Base-by-base conservation (phyloP, 2,797 vertebrate species). In the Atherinosoma microstoma region DNA sequence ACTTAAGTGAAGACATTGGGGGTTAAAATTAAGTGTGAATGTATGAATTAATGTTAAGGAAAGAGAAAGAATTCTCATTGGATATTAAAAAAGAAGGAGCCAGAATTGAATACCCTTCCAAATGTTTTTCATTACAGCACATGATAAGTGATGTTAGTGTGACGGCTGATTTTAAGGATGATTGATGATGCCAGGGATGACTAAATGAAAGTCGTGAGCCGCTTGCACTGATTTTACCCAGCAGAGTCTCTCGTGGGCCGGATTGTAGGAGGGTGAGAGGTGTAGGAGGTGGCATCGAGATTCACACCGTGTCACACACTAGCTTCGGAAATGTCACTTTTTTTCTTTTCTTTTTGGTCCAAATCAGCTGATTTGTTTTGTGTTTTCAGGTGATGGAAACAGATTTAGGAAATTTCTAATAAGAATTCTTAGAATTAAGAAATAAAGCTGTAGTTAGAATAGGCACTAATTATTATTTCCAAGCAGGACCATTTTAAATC, bases 241-340 rank as follows among this genome's bases (percentile, higher is more conserved):
- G 76, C 73, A 77, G 82, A 77, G 73, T 71, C 79, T 75, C 36
- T 66, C 16, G 86, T 87, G 84, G 89, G 89, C 80, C 27, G 79
- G 63, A 59, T 7, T n/a, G 87, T 88, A 54, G 89, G 91, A 88
- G 82, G 88, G 88, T 89, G 89, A 90, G 85, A 92, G 88, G 80
- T 86, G 89, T 88, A 77, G 89, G 89, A 89, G 87, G 89, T 79
- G 88, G 65, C 82, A 58, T 73, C 2, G 20, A 82, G 76, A 87
- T 84, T 83, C 83, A 84, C 88, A 82, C 80, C 38, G 34, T 87
- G 87, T 90, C 87, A 88, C 80, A 81, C 80, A 84, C 84, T 70
- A 51, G 66, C 82, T 68, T 76, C 30, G 35, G 76, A 90, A 80
- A 88, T 83, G 78, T 83, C 87, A 78, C 82, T 64, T 82, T 58